Base-by-base conservation (phyloP, 2,888 invertebrate genomes). In the Mechanitis messenoides region DNA sequence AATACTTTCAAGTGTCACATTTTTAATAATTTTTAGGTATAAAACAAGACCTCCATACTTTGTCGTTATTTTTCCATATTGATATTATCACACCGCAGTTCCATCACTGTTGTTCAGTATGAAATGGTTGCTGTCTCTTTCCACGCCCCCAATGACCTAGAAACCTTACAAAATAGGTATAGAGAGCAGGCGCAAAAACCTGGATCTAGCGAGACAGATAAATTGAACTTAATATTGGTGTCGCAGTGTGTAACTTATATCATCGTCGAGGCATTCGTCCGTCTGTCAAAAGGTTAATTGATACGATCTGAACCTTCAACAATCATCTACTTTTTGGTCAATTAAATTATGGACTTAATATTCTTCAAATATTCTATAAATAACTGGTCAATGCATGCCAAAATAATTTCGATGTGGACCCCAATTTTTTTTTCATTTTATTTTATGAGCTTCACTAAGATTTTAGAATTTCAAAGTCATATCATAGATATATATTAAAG, bases 101-200 rank as follows among this genome's bases (percentile, higher is more conserved):
- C 63, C 61, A 60, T 61, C 61, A 60, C 58, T 61, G 53, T 47
- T 60, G 61, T 63, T 50, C 66, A 62, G 64, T 64, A 59, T 64
- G 64, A 66, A 62, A 62, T 56, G 35, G 55, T 55, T 63, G 64
- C 61, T 38, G 56, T 63, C 64, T 66, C 61, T 66, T 61, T 66
- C 64, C 64, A 66, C 65, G 65, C 66, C 66, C 66, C 73, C 62
- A 53, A 60, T 72, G 74, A 74, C 74, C 73, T 71, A 74, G 69
- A 72, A 72, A 71, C 65, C 67, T 66, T 65, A 59, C 62, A 64
- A 69, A 68, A 66, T 70, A 69, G 69, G 65, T 68, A 66, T 68
- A 68, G 65, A 62, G 70, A 71, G 69, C 72, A 72, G 72, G 72
- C 70, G 72, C 70, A 68, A 62, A 20, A 20, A 60, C 61, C 68